These are phyloP conservation scores for Aphis craccivora DNA, from an alignment of 1,140 invertebrate genomes.

Conservation along the genomic window DNA sequence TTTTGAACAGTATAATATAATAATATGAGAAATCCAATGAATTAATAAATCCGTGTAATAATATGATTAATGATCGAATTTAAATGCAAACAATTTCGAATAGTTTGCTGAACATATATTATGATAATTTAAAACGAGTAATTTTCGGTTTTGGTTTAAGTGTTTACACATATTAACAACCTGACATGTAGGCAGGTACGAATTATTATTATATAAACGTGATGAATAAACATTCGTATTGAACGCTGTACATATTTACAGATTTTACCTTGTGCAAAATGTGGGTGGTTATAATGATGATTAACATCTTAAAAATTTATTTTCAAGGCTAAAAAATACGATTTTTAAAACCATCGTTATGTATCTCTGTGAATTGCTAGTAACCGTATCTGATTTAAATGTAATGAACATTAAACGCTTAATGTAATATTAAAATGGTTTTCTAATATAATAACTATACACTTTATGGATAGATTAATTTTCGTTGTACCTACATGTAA, in stretches of 20 bases:
- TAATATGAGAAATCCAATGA: neutral
- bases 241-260: neutral
- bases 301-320: constrained; percentile 4
- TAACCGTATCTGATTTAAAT: neutral
- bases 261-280: constrained; percentile 16
- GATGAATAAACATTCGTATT: neutral
- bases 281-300: neutral
- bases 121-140: neutral
- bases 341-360: neutral
- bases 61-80: neutral
- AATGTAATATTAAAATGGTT: neutral
- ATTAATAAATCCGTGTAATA: neutral
- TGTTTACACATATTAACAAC: neutral
- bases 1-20: neutral
- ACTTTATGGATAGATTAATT: neutral
- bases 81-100: neutral
- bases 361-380: neutral
- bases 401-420: neutral
- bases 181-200: neutral
- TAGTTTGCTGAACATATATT: neutral
- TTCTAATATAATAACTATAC: neutral
- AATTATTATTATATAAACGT: neutral
- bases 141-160: neutral
- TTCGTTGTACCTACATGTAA: neutral
- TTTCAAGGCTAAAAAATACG: neutral